Evolutionary conservation across 2,113 vertebrate genomes (phyloP), one percentile per base, ranked within the genome.

Genomic region (Galemys pyrenaicus): DNA sequence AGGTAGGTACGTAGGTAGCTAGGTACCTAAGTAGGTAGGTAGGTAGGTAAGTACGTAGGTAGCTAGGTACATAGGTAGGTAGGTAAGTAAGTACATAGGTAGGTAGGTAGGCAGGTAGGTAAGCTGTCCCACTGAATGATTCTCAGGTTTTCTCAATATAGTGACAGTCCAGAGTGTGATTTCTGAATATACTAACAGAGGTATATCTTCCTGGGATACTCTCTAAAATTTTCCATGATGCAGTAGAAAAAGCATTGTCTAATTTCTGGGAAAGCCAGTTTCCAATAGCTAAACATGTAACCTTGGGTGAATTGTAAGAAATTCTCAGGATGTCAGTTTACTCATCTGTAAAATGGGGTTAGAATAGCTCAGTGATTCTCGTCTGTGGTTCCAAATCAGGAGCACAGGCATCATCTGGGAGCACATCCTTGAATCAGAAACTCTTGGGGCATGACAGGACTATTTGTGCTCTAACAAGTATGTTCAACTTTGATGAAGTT

Each of bases 221-320:
- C 35, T 39, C 26, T 58, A 54, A 39, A 22, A 39, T 58, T 51
- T 30, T 77, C 44, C 41, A 2, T 0, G 0, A 24, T 15, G 0
- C 32, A 2, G 4, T 54, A 26, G 39, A 4, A 51, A 90, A 73
- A 28, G 9, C 28, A 5, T 0, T 39, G 35, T 30, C 30, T 49
- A 32, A 41, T n/a, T 16, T 73, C 60, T 9, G 13, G 13, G 26
- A 64, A 2, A 19, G 6, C 0, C 24, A 1, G 2, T 11, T 12
- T 73, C 35, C 39, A 56, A 1, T 2, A 19, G 3, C 7, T 2
- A 20, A 32, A 37, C 4, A 10, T 19, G 35, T 46, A 9, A n/a
- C 39, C 5, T 32, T 26, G 5, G 16, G 13, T 16, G 32, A n/a
- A 60, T 15, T 2, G 19, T 0, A 35, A 19, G 30, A 24, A 32